Base-by-base conservation (phyloP, 2,888 invertebrate species). In the Pterobdella sp. region DNA sequence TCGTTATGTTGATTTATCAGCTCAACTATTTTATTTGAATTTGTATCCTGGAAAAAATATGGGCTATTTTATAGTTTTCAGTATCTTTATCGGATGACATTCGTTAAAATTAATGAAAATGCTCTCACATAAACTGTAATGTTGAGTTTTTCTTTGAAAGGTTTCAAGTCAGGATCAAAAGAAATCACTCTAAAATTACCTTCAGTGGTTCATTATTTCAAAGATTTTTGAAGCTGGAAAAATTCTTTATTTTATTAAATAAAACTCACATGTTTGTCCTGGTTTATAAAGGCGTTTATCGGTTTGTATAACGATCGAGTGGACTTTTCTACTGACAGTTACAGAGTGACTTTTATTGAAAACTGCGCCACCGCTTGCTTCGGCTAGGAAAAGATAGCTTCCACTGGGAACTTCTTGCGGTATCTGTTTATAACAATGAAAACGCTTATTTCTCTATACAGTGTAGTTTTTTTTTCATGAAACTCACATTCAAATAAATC, bases 241-340 rank as follows among this genome's bases (percentile, higher is more conserved):
- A 63, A 29, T 63, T 26, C n/a, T 63, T 63, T 63, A 14, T 63
- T 63, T 22, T 29, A 65, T 29, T 35, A 65, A 10, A 31, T 29
- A 3, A 34, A n/a, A 65, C 10, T 3, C 14, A 65, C 65, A 32
- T n/a, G 32, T 65, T 65, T 65, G 65, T 32, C 65, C 65, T 35
- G 65, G 65, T 31, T 65, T 65, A 34, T 65, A 65, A 29, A 65
- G 65, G 31, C 34, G 32, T 35, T 65, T 65, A 34, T 65, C 65
- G 32, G 65, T 65, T n/a, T 65, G 65, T 4, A 65, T 65, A 34
- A 18, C 32, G 4, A 65, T 14, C 7, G 65, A 65, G 65, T 65
- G 65, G 35, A 65, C 35, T 7, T 65, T 10, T n/a, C 32, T 10
- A 29, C 35, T 35, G 65, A 65, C 3, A 31, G 14, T 65, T 14